Base-by-base conservation (phyloP, 1,140 invertebrate genomes). In the Pararge aegeria region DNA sequence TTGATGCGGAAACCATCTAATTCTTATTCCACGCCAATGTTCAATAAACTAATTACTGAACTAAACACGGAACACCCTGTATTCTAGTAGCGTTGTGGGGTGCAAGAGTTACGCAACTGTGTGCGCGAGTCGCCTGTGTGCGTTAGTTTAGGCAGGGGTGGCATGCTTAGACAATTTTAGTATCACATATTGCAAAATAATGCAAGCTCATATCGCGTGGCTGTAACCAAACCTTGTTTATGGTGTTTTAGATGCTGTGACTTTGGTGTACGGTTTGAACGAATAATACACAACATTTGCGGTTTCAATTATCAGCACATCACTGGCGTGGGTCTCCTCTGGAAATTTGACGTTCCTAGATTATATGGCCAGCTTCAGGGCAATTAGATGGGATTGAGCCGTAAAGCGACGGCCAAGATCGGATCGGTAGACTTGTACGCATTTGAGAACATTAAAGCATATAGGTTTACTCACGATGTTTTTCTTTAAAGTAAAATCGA, bases 81-180 rank as follows among this genome's bases (percentile, higher is more conserved):
- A 69, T 67, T 61, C 51, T 42, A 51, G 55, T 51, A 69, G 62
- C 50, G 62, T 64, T 70, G 69, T 68, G 74, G 76, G 78, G 78
- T 80, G 80, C 76, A 73, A 76, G 68, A 62, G 60, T 53, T 46
- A 37, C 51, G 62, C 49, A 51, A 68, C 60, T 67, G 83, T 80
- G 80, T 63, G 75, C 42, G 58, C 58, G 37, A 34, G 21, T 13
- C 44, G 56, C 46, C 44, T 71, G 77, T 73, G 73, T 69, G 74
- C 53, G 65, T 68, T 52, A 68, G 70, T 83, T 83, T 85, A 79
- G 78, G 77, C 66, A 75, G 81, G 81, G 84, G 77, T 78, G 78
- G 71, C 61, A 67, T 79, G 81, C 82, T 87, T 84, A 86, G 83
- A 86, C 77, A 79, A 83, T 83, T 88, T 86, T 86, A 84, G 77